phyloP scores from a whole-genome alignment of 1,140 invertebrate genomes.

The Tribolium castaneum region DNA sequence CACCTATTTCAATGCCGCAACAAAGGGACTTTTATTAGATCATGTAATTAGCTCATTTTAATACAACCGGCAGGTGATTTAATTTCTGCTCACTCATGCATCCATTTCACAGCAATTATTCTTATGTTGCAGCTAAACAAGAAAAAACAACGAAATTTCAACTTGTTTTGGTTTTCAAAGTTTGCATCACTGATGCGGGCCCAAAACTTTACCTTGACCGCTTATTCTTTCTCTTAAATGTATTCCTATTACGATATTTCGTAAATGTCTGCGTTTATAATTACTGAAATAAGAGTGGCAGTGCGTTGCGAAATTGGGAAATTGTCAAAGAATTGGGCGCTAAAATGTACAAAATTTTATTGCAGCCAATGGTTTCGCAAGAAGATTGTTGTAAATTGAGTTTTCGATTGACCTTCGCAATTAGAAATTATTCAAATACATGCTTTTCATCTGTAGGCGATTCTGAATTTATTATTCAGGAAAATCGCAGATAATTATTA shows the following conservation, averaged over 20 bases:
- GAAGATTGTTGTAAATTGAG: too few species aligned
- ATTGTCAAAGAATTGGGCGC: background rate
- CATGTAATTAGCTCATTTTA: background rate
- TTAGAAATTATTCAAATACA: background rate
- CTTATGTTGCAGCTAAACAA: too few species aligned
- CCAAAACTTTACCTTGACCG: background rate
- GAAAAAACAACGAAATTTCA: background rate
- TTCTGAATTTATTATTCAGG: background rate
- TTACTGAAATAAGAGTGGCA: background rate
- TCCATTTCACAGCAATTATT: background rate
- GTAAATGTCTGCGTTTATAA: background rate
- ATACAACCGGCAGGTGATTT: too few species aligned
- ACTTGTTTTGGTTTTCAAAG: background rate
- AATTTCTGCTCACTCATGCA: background rate
- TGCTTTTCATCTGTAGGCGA: background rate
- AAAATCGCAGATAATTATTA: background rate
- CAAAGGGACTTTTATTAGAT: background rate
- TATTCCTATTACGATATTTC: background rate
- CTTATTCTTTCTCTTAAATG: background rate
- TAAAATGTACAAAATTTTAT: background rate
- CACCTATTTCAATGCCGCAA: background rate
- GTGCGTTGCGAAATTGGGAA: background rate
- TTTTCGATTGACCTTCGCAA: background rate
- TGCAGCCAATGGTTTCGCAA: background rate
- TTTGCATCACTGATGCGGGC: background rate